Evolutionary conservation across 2,113 vertebrate species (phyloP).

Genomic region (Oreochromis tanganicae): DNA sequence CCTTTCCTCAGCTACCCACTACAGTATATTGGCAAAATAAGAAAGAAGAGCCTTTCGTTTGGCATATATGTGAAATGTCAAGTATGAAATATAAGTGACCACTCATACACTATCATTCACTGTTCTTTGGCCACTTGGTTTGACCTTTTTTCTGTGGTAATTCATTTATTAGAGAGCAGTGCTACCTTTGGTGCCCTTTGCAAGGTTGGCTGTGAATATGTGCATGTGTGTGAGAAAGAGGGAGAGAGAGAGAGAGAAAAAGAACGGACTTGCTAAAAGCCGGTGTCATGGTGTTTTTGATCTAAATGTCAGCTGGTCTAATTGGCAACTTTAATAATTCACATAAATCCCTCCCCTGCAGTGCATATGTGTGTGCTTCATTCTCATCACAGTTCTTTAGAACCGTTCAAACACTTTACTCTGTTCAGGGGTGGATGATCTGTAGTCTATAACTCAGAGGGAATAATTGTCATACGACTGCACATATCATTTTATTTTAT

Average conservation of each 20-base stretch:
- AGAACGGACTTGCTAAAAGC: slow-evolving; percentile 49
- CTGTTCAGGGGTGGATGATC: neutral
- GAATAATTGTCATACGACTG: neutral
- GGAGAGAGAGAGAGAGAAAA: neutral
- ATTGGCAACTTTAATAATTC: slow-evolving; percentile 73
- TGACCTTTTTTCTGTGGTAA: slow-evolving; percentile 14
- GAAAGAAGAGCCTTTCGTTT: neutral
- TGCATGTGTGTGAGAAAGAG: neutral
- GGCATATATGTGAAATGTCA: slow-evolving; percentile 44
- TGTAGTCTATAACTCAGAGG: neutral
- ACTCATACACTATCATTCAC: neutral
- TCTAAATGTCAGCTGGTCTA: slow-evolving; percentile 71
- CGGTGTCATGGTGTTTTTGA: slow-evolving; percentile 64
- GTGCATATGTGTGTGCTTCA: neutral
- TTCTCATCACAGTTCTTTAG: neutral
- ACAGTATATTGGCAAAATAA: neutral
- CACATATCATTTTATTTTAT: neutral
- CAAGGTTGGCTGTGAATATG: neutral
- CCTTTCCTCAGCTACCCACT: neutral
- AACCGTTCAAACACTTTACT: neutral
- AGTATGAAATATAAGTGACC: neutral
- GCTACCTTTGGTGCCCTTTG: slow-evolving; percentile 34
- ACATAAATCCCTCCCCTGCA: slow-evolving; percentile 43
- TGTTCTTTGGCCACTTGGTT: neutral
- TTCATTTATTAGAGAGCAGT: slow-evolving; percentile 15